These are phyloP conservation scores for Hydropotes inermis DNA, from an alignment of 2,113 vertebrate species.

Conservation along the genomic window DNA sequence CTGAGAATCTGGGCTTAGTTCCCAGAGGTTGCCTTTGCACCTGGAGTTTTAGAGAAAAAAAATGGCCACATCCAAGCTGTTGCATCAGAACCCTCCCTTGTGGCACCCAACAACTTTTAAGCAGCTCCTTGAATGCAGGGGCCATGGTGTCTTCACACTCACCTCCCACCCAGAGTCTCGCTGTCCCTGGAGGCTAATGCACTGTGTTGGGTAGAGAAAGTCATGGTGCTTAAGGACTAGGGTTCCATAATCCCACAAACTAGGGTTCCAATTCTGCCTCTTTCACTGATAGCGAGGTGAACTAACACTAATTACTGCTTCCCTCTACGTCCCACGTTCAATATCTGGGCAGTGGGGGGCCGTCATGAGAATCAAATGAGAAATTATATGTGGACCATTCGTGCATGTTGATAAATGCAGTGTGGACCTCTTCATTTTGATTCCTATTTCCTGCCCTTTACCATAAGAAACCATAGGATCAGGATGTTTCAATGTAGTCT, in stretches of 20 bases:
- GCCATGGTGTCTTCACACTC: rapidly evolving
- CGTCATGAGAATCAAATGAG: neutral
- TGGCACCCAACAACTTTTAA: neutral
- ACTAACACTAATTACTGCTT: neutral
- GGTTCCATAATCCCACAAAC: neutral
- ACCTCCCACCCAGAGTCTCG: neutral
- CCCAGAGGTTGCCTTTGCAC: slow-evolving; percentile 22
- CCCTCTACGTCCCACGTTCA: neutral
- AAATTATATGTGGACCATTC: neutral
- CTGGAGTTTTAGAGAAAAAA: neutral
- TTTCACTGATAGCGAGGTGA: neutral
- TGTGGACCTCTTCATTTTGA: neutral
- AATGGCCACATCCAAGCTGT: neutral
- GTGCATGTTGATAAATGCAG: neutral
- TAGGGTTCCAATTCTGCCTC: rapidly evolving
- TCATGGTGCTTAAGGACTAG: neutral
- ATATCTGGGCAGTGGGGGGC: neutral
- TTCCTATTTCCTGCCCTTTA: neutral
- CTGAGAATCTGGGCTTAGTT: slow-evolving; percentile 30
- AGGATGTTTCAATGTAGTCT: neutral
- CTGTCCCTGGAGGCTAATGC: too few relatives aligned
- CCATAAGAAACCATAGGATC: neutral
- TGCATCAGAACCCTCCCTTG: neutral
- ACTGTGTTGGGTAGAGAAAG: too few relatives aligned
- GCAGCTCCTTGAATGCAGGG: neutral